Conservation (phyloP, 2,113 vertebrate genomes). For the Triplophysa siluroides region DNA sequence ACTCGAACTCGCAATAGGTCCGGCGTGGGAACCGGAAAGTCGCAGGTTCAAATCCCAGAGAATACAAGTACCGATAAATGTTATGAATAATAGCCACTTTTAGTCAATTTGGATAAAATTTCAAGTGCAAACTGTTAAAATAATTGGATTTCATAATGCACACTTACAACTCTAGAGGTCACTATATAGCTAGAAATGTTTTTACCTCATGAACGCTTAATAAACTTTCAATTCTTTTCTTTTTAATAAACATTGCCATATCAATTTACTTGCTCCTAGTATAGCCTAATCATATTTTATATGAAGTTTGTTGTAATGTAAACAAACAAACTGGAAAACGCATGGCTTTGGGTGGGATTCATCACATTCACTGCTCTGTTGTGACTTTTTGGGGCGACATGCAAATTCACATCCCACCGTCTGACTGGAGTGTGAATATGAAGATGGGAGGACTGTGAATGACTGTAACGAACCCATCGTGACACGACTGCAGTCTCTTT, state of each 20-base stretch:
- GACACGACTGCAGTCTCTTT: slow-evolving; percentile 48
- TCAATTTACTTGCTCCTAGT: no score
- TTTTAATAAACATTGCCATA: not conserved
- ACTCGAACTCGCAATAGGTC: no score
- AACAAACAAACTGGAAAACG: not conserved
- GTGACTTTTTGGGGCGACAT: not conserved
- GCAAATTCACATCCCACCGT: not conserved
- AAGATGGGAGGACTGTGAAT: slow-evolving; percentile 46
- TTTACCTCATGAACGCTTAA: no score
- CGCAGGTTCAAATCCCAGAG: no score
- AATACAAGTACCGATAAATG: no score
- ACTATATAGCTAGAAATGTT: not conserved
- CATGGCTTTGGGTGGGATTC: not conserved
- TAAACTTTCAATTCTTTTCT: not conserved
- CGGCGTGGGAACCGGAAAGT: no score
- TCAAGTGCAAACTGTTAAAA: no score
- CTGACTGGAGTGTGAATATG: slow-evolving; percentile 25
- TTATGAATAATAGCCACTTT: no score
- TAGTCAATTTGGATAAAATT: no score
- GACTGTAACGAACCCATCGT: slow-evolving; percentile 58
- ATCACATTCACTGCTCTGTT: slow-evolving; percentile 7
- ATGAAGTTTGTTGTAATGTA: not conserved
- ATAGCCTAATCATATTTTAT: not conserved
- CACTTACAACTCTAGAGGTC: slow-evolving; percentile 31
- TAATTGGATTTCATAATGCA: not conserved